Conservation (phyloP, 1,140 invertebrate species). For the Asbolus verrucosus region DNA sequence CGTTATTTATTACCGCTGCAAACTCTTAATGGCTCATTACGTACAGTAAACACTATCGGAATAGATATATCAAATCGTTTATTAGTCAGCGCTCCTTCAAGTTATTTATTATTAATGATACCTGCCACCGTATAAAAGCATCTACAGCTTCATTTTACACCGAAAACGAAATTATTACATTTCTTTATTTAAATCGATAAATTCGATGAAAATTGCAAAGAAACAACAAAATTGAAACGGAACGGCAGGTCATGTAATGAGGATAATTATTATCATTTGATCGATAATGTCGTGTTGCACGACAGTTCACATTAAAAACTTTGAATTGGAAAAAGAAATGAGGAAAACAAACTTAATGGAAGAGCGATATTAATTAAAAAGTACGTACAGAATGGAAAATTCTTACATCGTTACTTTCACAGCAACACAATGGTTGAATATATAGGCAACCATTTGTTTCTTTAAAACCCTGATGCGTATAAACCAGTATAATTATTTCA, state of each 20-base stretch:
- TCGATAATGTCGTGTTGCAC: conserved; percentile 8
- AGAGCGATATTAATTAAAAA: too few relatives aligned
- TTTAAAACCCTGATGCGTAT: too few relatives aligned
- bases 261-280: conserved; percentile 11
- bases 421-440: too few relatives aligned
- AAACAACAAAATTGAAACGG: neutral
- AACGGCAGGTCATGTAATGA: conserved; percentile 15
- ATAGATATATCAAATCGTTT: conserved; percentile 34
- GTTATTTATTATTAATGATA: conserved; percentile 35
- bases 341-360: neutral
- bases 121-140: conserved; percentile 33
- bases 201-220: conserved; percentile 1
- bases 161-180: conserved; percentile 23
- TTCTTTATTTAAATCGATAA: neutral
- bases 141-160: conserved; percentile 18
- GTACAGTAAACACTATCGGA: conserved; percentile 2
- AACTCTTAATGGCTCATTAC: conserved; percentile 18
- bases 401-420: too few relatives aligned
- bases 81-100: conserved; percentile 20
- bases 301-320: neutral
- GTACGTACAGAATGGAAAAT: too few relatives aligned
- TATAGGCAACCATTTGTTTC: too few relatives aligned
- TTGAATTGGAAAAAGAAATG: neutral
- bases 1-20: conserved; percentile 16
- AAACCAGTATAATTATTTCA: too few relatives aligned